A percentile compares a stretch with the other conserved stretches of the same genome.
These are phyloP conservation scores for Cisticola juncidis DNA, from an alignment of 2,113 vertebrate species.

Conservation along the genomic window DNA sequence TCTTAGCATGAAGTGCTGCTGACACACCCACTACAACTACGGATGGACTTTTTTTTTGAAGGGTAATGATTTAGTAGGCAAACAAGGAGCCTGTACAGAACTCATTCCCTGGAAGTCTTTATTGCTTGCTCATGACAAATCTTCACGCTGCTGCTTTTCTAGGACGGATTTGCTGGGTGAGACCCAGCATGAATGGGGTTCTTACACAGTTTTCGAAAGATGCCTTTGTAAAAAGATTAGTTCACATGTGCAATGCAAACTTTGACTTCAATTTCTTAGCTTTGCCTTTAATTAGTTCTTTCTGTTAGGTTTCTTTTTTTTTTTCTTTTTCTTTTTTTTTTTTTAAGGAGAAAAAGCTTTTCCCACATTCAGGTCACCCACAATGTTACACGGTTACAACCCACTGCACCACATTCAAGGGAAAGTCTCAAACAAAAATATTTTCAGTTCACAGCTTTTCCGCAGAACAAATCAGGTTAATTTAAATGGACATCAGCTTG, in stretches of 20 bases:
- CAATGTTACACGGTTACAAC: neutral
- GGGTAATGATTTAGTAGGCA: neutral
- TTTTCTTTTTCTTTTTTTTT: neutral
- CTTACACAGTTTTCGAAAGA: slow-evolving; percentile 14
- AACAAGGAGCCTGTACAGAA: slow-evolving; percentile 5
- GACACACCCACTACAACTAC: neutral
- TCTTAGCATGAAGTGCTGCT: neutral
- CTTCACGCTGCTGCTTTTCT: slow-evolving; percentile 1
- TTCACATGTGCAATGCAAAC: slow-evolving; percentile 59
- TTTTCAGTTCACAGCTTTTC: neutral
- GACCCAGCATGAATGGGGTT: neutral
- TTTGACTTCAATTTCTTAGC: slow-evolving; percentile 39
- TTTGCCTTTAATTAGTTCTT: slow-evolving; percentile 68
- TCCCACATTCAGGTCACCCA: slow-evolving; percentile 17
- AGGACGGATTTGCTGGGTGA: slow-evolving; percentile 31
- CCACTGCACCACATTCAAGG: neutral
- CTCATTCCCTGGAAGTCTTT: slow-evolving; percentile 25
- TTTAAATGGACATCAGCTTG: neutral
- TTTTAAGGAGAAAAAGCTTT: neutral
- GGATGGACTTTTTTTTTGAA: neutral
- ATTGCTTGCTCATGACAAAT: slow-evolving; percentile 36
- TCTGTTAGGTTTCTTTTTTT: neutral
- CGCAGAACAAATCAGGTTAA: neutral
- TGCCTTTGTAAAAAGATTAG: slow-evolving; percentile 54
- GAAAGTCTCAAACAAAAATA: neutral